Conservation (phyloP, 2,113 vertebrate species). For the Odontophorus gujanensis region DNA sequence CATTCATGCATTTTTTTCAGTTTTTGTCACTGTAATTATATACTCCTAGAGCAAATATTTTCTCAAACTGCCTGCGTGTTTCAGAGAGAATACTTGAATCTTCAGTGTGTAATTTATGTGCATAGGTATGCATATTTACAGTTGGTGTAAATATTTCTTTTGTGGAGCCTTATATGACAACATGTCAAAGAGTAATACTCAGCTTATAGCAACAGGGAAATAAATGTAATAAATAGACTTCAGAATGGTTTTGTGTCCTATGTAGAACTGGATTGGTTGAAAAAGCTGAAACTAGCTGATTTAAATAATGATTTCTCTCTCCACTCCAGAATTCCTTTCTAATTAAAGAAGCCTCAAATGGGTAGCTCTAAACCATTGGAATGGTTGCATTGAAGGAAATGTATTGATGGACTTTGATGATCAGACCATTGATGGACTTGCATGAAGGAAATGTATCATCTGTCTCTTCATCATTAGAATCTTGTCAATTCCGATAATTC, state of each 20-base stretch:
- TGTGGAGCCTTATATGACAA: neutral
- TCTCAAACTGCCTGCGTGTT: neutral
- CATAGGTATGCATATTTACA: neutral
- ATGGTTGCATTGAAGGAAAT: no score
- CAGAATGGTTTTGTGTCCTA: neutral
- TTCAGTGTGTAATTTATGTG: neutral
- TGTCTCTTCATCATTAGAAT: neutral
- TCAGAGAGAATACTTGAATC: neutral
- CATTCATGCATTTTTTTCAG: neutral
- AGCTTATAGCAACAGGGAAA: neutral
- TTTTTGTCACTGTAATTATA: neutral
- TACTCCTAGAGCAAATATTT: neutral
- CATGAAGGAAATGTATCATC: neutral
- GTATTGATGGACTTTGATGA: no score
- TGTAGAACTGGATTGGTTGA: neutral
- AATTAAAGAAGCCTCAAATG: neutral
- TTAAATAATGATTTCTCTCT: neutral
- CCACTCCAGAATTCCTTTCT: neutral
- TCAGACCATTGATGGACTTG: no score
- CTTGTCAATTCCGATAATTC: neutral
- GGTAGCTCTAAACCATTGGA: neutral
- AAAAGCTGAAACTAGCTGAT: neutral
- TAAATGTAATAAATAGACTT: neutral
- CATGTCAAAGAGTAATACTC: neutral
- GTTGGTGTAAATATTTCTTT: neutral